phyloP scores from a whole-genome alignment of 37 sponge, comb jelly and placozoan species.

The Spongilla lacustris region DNA sequence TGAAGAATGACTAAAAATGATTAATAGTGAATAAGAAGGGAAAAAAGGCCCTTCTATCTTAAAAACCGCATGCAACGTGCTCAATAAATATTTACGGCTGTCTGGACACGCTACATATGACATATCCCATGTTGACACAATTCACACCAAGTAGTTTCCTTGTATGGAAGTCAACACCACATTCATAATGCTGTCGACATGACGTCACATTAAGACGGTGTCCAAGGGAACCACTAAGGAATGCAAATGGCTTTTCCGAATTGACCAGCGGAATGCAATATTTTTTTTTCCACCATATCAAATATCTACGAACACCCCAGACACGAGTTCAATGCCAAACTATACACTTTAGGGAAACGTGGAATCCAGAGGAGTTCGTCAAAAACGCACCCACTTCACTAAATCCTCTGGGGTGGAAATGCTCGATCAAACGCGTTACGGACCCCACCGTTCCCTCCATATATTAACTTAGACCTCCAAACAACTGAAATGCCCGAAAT shows the following conservation, averaged over 20 bases:
- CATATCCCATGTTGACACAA: not conserved
- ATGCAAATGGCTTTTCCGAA: not conserved
- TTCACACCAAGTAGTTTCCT: not conserved
- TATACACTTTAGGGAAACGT: not conserved
- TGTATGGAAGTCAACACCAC: not conserved
- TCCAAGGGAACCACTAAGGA: slow-evolving; percentile 1
- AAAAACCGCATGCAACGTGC: too few species aligned
- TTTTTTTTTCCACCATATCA: not conserved
- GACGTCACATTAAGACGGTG: not conserved
- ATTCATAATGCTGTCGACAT: not conserved
- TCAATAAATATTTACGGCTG: not conserved
- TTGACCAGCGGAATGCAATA: not conserved
- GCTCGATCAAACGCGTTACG: not conserved
- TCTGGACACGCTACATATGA: not conserved
- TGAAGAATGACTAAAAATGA: too few species aligned
- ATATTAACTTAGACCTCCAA: not conserved
- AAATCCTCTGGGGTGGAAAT: not conserved
- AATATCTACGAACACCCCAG: not conserved
- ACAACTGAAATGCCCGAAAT: not conserved
- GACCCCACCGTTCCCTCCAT: not conserved
- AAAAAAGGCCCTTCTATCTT: too few species aligned
- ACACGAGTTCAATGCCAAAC: not conserved
- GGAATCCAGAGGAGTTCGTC: not conserved
- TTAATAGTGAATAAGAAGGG: too few species aligned
- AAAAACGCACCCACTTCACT: not conserved